Conservation (phyloP, 2,113 vertebrate species). For the Eonycteris spelaea region DNA sequence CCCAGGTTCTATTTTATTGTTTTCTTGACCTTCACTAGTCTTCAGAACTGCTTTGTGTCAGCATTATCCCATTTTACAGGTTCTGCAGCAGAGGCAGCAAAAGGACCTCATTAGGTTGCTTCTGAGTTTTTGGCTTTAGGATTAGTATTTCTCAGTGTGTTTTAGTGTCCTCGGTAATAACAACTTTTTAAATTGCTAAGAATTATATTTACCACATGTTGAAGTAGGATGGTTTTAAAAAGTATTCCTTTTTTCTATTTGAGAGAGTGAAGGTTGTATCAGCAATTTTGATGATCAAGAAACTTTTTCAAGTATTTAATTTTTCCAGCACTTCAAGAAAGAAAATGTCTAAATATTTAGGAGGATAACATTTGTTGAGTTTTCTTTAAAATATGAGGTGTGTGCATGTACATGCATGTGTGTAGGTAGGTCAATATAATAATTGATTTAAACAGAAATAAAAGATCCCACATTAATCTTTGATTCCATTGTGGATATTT, state of each 20-base stretch:
- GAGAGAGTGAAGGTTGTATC: background rate
- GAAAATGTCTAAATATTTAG: background rate
- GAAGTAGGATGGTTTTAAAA: conserved; percentile 17
- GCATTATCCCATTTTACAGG: conserved; percentile 65
- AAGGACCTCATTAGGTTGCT: conserved; percentile 16
- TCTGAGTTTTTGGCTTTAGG: background rate
- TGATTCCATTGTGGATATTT: background rate
- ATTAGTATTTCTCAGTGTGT: background rate
- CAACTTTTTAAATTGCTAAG: conserved; percentile 14
- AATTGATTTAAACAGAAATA: background rate
- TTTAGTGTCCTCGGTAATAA: conserved; percentile 15
- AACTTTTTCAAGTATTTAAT: conserved; percentile 13
- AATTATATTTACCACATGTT: conserved; percentile 20
- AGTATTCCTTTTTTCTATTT: background rate
- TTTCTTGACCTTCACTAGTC: conserved; percentile 54
- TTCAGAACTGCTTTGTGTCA: conserved; percentile 25
- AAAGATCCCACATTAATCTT: background rate
- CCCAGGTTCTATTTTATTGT: conserved; percentile 31
- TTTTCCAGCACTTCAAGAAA: background rate
- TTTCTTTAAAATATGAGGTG: background rate
- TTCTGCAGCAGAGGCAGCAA: conserved; percentile 42
- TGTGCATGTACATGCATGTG: background rate
- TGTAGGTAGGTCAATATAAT: background rate
- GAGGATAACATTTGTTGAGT: background rate
- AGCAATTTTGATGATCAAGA: background rate